Base-by-base conservation (phyloP, 2,888 invertebrate species). In the Entomobrya proxima region DNA sequence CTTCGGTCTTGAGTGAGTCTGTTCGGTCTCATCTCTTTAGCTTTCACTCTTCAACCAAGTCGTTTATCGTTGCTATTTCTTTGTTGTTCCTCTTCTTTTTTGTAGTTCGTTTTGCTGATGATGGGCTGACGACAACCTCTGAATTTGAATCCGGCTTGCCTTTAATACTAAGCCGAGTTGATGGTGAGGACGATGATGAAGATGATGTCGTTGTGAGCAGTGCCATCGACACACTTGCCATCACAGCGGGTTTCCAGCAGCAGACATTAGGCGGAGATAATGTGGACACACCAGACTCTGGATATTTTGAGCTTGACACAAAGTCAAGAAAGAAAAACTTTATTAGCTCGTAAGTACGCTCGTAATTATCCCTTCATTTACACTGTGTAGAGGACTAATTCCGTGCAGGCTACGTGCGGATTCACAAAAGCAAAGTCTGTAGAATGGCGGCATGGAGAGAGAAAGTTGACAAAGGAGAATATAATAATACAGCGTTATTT, bases 251-350 rank as follows among this genome's bases (percentile, higher is more conserved):
- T 30, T 86, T 86, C 74, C 86, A 81, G 35, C 61, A 44, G 37
- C 72, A 58, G 32, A 27, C 78, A 30, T 40, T 69, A 7, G 67
- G 37, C 15, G 78, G 85, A 64, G 81, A 86, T 40, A 85, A 81
- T 83, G 74, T 86, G 58, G 88, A 89, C 74, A 89, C 88, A 64
- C 88, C 88, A 58, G 90, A 90, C 80, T 88, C 89, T 9, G 89
- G 89, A 47, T 89, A 90, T 76, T 90, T 88, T 85, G 90, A 90
- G 77, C 76, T 89, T 32, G 90, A 89, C 75, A 85, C 86, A 24
- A 89, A 87, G 84, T 72, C 86, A 55, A 83, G 89, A 61, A 88
- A 88, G 86, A 90, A 90, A 82, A 89, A 85, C 83, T 90, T 90
- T 80, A 87, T 90, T 81, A 82, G 88, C 75, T 88, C 88, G 90